Evolutionary conservation across 2,888 invertebrate genomes (phyloP), one percentile per base, ranked within the genome.

Genomic region (Ceraclea dissimilis): DNA sequence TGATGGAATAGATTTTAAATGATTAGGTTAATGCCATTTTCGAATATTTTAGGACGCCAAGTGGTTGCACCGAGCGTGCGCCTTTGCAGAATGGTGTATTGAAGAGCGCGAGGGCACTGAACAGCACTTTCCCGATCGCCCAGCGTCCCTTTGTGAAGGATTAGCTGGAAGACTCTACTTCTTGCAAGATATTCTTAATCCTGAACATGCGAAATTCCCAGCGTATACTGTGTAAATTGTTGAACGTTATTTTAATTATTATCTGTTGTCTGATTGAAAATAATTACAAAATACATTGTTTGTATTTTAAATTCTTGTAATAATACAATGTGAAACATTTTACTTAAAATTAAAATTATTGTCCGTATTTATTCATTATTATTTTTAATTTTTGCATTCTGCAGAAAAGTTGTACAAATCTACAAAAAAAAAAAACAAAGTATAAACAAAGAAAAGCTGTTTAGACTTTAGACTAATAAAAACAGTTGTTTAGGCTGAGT

Each of bases 71-170:
- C 78, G 88, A 64, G 90, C 92, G 1, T 79, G 81, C 56, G 82
- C 85, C 71, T 93, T 92, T 74, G 85, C 85, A 62, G 85, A 89
- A 63, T 93, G 90, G 88, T 90, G 90, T 67, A 78, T 82, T 51
- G 77, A 84, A 62, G 87, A 86, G 69, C 83, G 82, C 0, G 73
- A 74, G 54, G 80, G 85, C 54, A 84, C 86, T 62, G 86, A 88
- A 59, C 73, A 79, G 60, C 82, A 84, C 66, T 76, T 76, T 22
- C 88, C 93, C 1, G 93, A 93, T 70, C 74, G 86, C 57, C 93
- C 92, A 0, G 81, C 83, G 51, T 93, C 93, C 0, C 71, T 94
- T 49, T 93, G 86, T 68, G 93, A 94, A 79, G 93, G 88, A 18
- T 70, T 90, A 58, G 79, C 88, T 44, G 93, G 93, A 16, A 82